A percentile compares a stretch with the other conserved stretches of the same genome.
phyloP scores from a whole-genome alignment of 1,140 invertebrate species.

The Drosophila littoralis region DNA sequence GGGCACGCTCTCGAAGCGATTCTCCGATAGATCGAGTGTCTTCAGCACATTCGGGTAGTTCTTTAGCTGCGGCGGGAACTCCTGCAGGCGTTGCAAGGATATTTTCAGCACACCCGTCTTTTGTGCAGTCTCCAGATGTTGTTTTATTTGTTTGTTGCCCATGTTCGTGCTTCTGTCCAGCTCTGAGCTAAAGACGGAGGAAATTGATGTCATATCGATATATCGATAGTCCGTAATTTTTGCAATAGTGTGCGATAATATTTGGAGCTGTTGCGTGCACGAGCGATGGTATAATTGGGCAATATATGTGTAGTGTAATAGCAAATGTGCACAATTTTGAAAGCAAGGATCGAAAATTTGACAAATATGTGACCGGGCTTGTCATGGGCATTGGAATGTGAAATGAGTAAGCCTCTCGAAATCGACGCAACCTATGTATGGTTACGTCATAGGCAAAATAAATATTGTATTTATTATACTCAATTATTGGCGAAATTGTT shows the following conservation, averaged over 20 bases:
- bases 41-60: conserved; percentile 90
- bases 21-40: conserved; percentile 94
- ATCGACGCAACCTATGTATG: too few species aligned
- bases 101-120: conserved; percentile 97
- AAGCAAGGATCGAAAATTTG: conserved; percentile 4
- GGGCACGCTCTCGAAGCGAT: conserved; percentile 92
- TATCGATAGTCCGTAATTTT: neutral
- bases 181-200: conserved; percentile 12
- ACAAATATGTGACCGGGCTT: neutral
- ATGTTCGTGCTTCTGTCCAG: conserved; percentile 85
- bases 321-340: conserved; percentile 3
- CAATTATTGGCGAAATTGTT: too few species aligned
- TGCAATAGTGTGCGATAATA: conserved; percentile 6
- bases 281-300: neutral
- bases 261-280: neutral
- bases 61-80: conserved; percentile 87
- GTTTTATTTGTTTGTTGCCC: conserved; percentile 95
- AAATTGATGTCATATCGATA: conserved; percentile 35
- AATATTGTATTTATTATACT: too few species aligned
- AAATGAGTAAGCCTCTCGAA: neutral
- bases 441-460: too few species aligned
- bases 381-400: neutral
- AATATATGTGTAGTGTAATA: neutral
- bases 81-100: conserved; percentile 91
- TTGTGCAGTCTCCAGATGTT: conserved; percentile 95